phyloP scores from a whole-genome alignment of 92 coral and sea anemone species.

The Meandrina meandrites region DNA sequence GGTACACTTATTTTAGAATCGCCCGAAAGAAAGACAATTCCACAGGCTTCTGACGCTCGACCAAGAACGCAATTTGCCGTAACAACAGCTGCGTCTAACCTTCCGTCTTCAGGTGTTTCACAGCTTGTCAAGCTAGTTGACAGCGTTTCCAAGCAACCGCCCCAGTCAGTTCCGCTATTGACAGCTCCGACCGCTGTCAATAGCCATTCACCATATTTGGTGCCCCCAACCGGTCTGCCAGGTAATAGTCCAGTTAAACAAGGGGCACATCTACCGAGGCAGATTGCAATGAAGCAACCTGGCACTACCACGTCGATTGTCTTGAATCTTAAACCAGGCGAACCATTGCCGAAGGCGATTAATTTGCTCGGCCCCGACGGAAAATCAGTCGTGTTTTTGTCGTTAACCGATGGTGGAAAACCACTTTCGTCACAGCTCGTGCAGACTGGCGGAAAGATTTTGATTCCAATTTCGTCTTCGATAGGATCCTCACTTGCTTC shows the following conservation, averaged over 20 bases:
- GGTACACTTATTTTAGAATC: neutral
- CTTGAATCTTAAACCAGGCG: conserved; percentile 35
- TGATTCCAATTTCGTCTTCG: conserved; percentile 26
- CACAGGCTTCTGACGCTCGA: neutral
- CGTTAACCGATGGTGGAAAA: conserved; percentile 37
- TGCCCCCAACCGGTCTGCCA: neutral
- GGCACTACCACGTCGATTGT: conserved; percentile 3
- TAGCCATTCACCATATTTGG: neutral
- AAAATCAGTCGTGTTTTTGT: conserved; percentile 17
- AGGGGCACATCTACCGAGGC: conserved; percentile 28
- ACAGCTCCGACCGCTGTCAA: neutral
- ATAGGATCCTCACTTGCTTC: neutral
- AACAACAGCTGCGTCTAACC: neutral
- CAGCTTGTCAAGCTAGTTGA: conserved; percentile 21
- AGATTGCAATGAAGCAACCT: conserved; percentile 40
- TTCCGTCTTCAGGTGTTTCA: conserved; percentile 26
- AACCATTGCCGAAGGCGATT: conserved; percentile 37
- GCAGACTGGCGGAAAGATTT: conserved; percentile 25
- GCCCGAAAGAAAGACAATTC: neutral
- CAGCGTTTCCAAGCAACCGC: conserved; percentile 11
- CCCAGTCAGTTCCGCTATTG: neutral
- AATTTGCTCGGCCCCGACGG: conserved; percentile 41
- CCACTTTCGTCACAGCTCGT: neutral
- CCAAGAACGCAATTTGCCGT: neutral
- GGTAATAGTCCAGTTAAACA: neutral